Evolutionary conservation across 2,888 invertebrate species (phyloP), one percentile per base, ranked within the genome.

Genomic region (Yponomeuta cagnagella): DNA sequence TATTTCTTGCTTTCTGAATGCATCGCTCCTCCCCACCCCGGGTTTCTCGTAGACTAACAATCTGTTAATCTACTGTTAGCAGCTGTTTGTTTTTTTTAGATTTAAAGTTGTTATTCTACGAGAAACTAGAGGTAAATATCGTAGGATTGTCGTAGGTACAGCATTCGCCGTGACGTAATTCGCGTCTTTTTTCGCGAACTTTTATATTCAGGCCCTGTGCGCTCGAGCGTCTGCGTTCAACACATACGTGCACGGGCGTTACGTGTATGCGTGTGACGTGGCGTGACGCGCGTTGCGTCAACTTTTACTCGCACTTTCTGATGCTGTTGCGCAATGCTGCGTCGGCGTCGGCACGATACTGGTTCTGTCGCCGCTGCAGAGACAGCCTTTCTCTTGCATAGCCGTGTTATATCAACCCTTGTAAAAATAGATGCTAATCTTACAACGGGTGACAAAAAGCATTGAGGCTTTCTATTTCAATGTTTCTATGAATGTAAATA

Each of bases 221-320:
- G 15, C 52, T 58, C 52, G 5, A 12, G 12, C 6, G 37, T 6
- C 15, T 37, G 71, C 72, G 64, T 73, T 64, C 70, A 48, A 71
- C 63, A 72, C 72, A 72, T 73, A 68, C 72, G 72, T 58, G 72
- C 70, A 72, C 71, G 71, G 70, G 68, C 52, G 68, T 58, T 48
- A 58, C 15, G 74, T 76, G 78, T 78, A 77, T 79, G 75, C 77
- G 82, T 81, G 83, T 83, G 82, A 81, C 81, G 82, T 79, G 79
- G 79, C 79, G 67, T 89, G 91, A 89, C 90, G 89, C 84, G 79
- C 77, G 85, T 91, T 91, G 91, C 91, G 89, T 92, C 91, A 90
- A 91, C 92, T 92, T 91, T 92, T 91, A 91, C 92, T 91, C 86
- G 88, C 91, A 91, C 91, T 91, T 92, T 92, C 92, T 88, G 89